A percentile compares a stretch with the other conserved stretches of the same genome.
These are phyloP conservation scores for Motacilla tschutschensis DNA, from an alignment of 2,113 vertebrate genomes.

Conservation along the genomic window DNA sequence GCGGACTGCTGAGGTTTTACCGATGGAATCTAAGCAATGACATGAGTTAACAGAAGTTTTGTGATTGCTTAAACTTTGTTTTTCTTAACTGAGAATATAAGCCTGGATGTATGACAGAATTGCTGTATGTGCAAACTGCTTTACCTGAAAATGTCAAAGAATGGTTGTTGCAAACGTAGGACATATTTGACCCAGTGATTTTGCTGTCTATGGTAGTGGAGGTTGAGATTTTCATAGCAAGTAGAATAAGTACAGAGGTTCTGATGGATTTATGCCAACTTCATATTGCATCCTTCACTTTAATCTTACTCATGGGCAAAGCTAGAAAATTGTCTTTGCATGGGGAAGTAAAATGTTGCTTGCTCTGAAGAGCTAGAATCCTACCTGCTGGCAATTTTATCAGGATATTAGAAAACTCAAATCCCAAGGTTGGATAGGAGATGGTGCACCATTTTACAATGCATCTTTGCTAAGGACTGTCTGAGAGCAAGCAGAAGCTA, in stretches of 20 bases:
- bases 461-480: neutral
- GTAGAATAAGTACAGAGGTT: neutral
- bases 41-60: neutral
- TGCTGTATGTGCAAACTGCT: neutral
- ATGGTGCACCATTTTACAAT: neutral
- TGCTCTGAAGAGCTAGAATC: neutral
- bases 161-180: neutral
- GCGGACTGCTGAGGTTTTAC: neutral
- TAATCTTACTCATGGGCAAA: neutral
- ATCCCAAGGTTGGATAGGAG: neutral
- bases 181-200: neutral
- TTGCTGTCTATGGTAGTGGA: neutral
- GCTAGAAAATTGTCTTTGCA: neutral
- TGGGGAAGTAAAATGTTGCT: neutral
- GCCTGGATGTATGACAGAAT: neutral
- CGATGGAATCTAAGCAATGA: neutral
- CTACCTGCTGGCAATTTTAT: constrained; percentile 1
- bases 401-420: neutral
- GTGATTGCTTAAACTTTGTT: neutral
- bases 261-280: neutral
- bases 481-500: constrained; percentile 14
- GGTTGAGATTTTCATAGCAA: neutral
- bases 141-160: neutral
- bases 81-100: neutral
- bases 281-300: neutral